These are phyloP conservation scores for Athalia rosae DNA, from an alignment of 2,888 invertebrate genomes.

Conservation along the genomic window DNA sequence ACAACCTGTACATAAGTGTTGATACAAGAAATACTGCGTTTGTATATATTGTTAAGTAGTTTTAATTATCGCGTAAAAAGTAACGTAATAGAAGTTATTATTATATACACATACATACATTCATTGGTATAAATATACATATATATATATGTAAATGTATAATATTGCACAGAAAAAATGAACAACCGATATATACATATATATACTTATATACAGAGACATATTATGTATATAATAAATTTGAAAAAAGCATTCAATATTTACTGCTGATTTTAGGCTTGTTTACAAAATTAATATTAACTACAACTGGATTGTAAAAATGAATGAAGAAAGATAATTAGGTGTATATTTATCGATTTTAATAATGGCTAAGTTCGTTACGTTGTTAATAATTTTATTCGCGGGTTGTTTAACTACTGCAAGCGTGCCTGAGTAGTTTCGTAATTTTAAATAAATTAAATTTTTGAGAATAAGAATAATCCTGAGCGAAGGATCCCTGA, in stretches of 20 bases:
- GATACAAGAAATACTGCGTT: constrained; percentile 59
- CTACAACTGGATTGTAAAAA: constrained; percentile 44
- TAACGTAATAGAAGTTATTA: constrained; percentile 56
- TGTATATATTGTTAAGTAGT: constrained; percentile 62
- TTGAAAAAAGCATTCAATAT: constrained; percentile 46
- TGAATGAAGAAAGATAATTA: background rate
- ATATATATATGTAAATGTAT: constrained; percentile 1
- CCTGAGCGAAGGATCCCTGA: background rate
- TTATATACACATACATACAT: constrained; percentile 23
- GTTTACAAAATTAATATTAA: constrained; percentile 22
- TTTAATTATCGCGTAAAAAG: constrained; percentile 57
- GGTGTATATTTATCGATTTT: constrained; percentile 20
- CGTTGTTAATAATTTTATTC: constrained; percentile 44
- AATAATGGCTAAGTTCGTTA: constrained; percentile 43
- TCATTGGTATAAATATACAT: background rate
- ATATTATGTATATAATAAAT: constrained; percentile 44
- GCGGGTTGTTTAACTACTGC: constrained; percentile 44
- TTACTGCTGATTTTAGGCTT: constrained; percentile 45
- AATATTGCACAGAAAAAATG: background rate
- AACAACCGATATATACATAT: constrained; percentile 1
- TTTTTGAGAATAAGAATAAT: constrained; percentile 9
- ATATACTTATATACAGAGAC: constrained; percentile 2
- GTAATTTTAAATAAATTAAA: constrained; percentile 37
- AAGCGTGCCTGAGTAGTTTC: constrained; percentile 48
- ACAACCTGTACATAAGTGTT: constrained; percentile 59